Evolutionary conservation across 1,140 invertebrate genomes (phyloP).

Genomic region (Hermetia illucens): DNA sequence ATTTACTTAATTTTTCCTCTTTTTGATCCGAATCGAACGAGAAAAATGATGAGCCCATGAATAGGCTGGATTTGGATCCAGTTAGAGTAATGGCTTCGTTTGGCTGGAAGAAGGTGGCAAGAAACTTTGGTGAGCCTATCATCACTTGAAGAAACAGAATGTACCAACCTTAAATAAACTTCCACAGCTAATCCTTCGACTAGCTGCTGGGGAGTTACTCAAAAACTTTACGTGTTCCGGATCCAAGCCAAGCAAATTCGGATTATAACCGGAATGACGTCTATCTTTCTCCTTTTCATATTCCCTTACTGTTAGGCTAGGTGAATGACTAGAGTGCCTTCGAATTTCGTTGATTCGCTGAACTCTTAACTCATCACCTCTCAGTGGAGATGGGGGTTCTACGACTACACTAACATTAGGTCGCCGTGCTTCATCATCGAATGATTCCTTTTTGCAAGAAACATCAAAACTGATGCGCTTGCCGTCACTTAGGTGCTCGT

Average conservation of each 20-base stretch:
- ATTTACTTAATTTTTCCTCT: slow-evolving; percentile 15
- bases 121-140: too few relatives aligned
- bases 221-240: slow-evolving; percentile 42
- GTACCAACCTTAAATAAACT: slow-evolving; percentile 53
- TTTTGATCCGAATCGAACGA: slow-evolving; percentile 14
- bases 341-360: slow-evolving; percentile 16
- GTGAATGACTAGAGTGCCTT: slow-evolving; percentile 28
- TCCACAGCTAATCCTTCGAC: slow-evolving; percentile 60
- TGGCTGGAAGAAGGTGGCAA: slow-evolving; percentile 22
- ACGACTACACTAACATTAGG: slow-evolving; percentile 51
- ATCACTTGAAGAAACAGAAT: slow-evolving; percentile 8
- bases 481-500: slow-evolving; percentile 12
- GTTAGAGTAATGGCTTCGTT: slow-evolving; percentile 40
- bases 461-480: slow-evolving; percentile 32
- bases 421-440: slow-evolving; percentile 32
- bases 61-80: slow-evolving; percentile 38
- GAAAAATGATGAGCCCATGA: slow-evolving; percentile 26
- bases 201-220: slow-evolving; percentile 55
- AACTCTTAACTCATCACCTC: slow-evolving; percentile 20
- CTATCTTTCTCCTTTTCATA: slow-evolving; percentile 31
- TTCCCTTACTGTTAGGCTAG: slow-evolving; percentile 23
- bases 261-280: slow-evolving; percentile 38
- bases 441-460: slow-evolving; percentile 32
- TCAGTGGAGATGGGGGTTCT: slow-evolving; percentile 49
- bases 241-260: slow-evolving; percentile 41